Base-by-base conservation (phyloP, 2,888 invertebrate species). In the Oligia strigilis region DNA sequence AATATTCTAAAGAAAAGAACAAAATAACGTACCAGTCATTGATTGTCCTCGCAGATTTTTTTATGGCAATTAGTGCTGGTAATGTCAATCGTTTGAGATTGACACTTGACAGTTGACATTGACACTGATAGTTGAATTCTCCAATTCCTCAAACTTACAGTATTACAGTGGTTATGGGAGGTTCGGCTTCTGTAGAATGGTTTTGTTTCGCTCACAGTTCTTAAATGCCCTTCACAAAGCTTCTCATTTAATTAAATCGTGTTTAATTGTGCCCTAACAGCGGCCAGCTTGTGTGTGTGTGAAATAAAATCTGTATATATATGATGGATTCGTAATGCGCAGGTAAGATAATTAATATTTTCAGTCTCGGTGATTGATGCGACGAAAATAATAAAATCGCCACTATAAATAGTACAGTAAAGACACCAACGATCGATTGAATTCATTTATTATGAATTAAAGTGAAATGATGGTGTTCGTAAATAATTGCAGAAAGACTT, bases 261-360 rank as follows among this genome's bases (percentile, higher is more conserved):
- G 36, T 74, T 55, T 72, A 64, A 66, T 58, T 72, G 85, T 84
- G 80, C 29, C 65, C 1, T 81, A 66, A 62, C 36, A 60, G 40
- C 36, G 72, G 14, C 58, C 40, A 43, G 46, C 36, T 74, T 70
- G 36, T 66, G 66, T 73, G 74, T 72, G 60, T 84, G 60, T 84
- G 58, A 62, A 80, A 69, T 64, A 80, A 49, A 69, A 72, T 69
- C 55, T 29, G 29, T 67, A 29, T 60, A 36, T 36, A 55, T 62
- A 71, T 36, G 64, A 77, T 87, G 77, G 52, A 87, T 81, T 49
- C 52, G 36, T 85, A 85, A 87, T 46, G 60, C 40, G 46, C 82
- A 85, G 85, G 85, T 85, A 66, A 67, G 72, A 40, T 60, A 66
- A 60, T 36, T 40, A 64, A 14, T 55, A 65, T 58, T 78, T 60